A percentile compares a stretch with the other conserved stretches of the same genome.
phyloP scores from a whole-genome alignment of 2,113 vertebrate species.

The Plectropomus leopardus region DNA sequence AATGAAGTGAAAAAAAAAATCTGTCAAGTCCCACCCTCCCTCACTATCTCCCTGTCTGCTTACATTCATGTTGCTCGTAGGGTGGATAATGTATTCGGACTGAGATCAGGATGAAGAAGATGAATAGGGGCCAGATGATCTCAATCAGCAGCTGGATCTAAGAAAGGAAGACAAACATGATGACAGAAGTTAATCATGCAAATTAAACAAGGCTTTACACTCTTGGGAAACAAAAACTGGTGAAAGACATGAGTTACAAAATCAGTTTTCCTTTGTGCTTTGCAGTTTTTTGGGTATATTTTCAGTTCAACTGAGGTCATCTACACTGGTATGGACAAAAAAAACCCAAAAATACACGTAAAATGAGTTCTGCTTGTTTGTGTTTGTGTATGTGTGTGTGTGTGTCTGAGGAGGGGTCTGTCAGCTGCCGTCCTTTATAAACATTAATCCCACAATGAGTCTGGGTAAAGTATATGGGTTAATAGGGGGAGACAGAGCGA shows the following conservation, averaged over 20 bases:
- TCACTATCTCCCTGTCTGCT: background rate
- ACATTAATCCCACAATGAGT: constrained; percentile 54
- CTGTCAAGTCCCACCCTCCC: background rate
- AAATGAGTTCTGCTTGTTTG: background rate
- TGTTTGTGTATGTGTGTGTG: background rate
- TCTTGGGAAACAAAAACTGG: background rate
- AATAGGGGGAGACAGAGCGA: constrained; percentile 51
- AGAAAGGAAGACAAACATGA: constrained; percentile 46
- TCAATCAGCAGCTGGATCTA: constrained; percentile 96
- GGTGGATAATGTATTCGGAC: constrained; percentile 95
- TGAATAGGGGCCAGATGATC: constrained; percentile 96
- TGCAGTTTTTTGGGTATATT: constrained; percentile 1
- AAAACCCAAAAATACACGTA: background rate
- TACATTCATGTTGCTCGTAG: constrained; percentile 98
- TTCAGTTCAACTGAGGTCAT: constrained; percentile 9
- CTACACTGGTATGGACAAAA: background rate
- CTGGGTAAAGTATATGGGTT: constrained; percentile 65
- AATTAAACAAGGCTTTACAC: background rate
- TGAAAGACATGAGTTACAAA: background rate
- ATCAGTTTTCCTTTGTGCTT: constrained; percentile 15
- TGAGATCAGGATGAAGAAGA: constrained; percentile 98
- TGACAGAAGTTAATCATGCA: background rate
- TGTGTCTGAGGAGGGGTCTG: background rate
- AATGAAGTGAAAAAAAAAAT: background rate
- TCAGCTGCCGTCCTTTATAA: constrained; percentile 35